Evolutionary conservation across 2,113 vertebrate species (phyloP), one percentile per base, ranked within the genome.

Genomic region (Sorex fumeus): DNA sequence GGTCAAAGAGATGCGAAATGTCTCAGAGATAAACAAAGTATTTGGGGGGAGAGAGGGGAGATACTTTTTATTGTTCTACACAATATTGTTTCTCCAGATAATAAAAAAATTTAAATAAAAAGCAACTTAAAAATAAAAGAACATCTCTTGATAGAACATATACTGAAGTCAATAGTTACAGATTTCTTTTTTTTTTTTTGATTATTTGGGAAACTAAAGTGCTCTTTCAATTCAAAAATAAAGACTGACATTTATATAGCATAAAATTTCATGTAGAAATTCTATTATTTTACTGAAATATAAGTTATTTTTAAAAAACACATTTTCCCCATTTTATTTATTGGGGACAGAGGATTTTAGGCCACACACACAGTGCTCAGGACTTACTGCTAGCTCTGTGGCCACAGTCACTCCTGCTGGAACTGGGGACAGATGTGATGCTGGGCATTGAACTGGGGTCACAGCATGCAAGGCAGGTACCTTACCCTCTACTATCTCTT

Each of bases 51-150:
- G 19, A 2, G 28, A 16, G 25, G 15, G 80, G 36, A 32, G 74
- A 45, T 75, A 90, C 28, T 13, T 6, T 69, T 16, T 76, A 25
- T 21, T 34, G 47, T 50, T 50, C 47, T 50, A 50, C 47, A 50
- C 13, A 50, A 12, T 77, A 50, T 30, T 8, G 28, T 43, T 92
- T 62, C 34, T 89, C 60, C 32, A 91, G 64, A 91, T 32, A 78
- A 92, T 74, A n/a, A 67, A 82, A 92, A 74, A 34, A 36, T 28
- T 36, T 70, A 7, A 32, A 27, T 16, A 80, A 87, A 94, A 84
- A 76, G 62, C 6, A 71, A 77, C 19, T 4, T 77, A n/a, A 70
- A 77, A 21, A 32, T 32, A n/a, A 70, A 76, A 19, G 23, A 18
- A 87, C 57, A n/a, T 21, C 64, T 43, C 60, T 53, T 32, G 11